A percentile compares a stretch with the other conserved stretches of the same genome.
Conservation (phyloP, 1,140 invertebrate genomes). For the Chrysopa pallens region DNA sequence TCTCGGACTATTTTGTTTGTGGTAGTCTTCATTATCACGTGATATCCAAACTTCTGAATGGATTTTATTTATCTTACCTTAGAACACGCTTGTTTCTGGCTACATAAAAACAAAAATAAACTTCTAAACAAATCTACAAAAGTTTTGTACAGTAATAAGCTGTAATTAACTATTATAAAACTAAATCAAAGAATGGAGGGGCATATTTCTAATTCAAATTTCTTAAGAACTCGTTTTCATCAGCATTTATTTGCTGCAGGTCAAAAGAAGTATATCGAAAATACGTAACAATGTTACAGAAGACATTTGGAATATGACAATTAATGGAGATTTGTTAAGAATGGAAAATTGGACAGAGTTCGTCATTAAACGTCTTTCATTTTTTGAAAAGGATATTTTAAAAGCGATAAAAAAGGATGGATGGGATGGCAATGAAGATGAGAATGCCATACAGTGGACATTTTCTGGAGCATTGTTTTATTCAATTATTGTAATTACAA, state of each 20-base stretch:
- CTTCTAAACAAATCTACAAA: too few relatives aligned
- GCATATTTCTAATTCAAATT: too few relatives aligned
- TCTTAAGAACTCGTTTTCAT: too few relatives aligned
- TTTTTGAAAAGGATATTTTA: conserved; percentile 67
- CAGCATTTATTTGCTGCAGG: conserved; percentile 29
- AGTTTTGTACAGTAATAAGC: too few relatives aligned
- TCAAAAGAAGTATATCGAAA: conserved; percentile 57
- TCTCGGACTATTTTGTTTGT: too few relatives aligned
- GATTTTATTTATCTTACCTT: too few relatives aligned
- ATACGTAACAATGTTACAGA: conserved; percentile 57
- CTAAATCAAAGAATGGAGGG: too few relatives aligned
- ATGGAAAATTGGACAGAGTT: conserved; percentile 52
- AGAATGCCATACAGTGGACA: conserved; percentile 64
- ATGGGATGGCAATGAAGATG: conserved; percentile 78
- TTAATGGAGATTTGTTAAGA: conserved; percentile 37
- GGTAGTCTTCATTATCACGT: too few relatives aligned
- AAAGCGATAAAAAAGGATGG: conserved; percentile 73
- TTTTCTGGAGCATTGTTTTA: conserved; percentile 87
- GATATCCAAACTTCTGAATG: too few relatives aligned
- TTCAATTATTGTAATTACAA: conserved; percentile 93
- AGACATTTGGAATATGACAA: conserved; percentile 61
- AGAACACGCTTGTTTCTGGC: too few relatives aligned
- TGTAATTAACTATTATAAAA: too few relatives aligned
- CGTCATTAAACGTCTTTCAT: conserved; percentile 38
- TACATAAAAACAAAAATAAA: too few relatives aligned